These are phyloP conservation scores for Eulemur albifrons DNA, from an alignment of 2,797 vertebrate species.

Conservation along the genomic window DNA sequence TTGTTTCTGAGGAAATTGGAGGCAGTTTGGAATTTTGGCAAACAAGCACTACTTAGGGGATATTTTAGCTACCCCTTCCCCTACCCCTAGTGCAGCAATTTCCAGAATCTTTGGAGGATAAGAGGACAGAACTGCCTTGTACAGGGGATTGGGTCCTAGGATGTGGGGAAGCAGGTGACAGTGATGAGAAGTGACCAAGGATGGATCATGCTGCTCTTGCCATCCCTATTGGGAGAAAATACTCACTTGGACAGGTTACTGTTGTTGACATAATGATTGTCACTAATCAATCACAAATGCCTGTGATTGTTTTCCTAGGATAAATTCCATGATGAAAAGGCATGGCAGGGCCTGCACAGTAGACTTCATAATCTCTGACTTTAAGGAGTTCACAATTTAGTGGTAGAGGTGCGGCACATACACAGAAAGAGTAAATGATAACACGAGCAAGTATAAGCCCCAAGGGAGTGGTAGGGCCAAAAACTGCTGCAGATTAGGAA, in stretches of 20 bases:
- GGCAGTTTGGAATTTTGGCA: neutral
- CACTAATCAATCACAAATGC: neutral
- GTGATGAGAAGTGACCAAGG: neutral
- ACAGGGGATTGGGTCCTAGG: neutral
- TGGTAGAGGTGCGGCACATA: neutral
- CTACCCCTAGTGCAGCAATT: rapidly evolving
- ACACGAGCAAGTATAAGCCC: neutral
- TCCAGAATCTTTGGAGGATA: neutral
- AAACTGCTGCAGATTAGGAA: neutral
- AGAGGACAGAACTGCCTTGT: neutral
- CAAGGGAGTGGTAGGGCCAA: too few relatives aligned
- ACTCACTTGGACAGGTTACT: neutral
- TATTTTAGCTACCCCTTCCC: neutral
- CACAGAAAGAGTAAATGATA: neutral
- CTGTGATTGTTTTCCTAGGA: neutral
- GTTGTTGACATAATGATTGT: neutral
- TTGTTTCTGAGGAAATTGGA: slow-evolving; percentile 2
- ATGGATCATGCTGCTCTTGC: neutral
- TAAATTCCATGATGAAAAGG: neutral
- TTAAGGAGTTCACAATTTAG: neutral
- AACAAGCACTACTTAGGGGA: neutral
- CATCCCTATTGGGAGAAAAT: neutral
- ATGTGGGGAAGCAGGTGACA: neutral
- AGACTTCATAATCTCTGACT: neutral
- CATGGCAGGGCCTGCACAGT: neutral